Conservation (phyloP, 2,113 vertebrate species). For the Casuarius casuarius region DNA sequence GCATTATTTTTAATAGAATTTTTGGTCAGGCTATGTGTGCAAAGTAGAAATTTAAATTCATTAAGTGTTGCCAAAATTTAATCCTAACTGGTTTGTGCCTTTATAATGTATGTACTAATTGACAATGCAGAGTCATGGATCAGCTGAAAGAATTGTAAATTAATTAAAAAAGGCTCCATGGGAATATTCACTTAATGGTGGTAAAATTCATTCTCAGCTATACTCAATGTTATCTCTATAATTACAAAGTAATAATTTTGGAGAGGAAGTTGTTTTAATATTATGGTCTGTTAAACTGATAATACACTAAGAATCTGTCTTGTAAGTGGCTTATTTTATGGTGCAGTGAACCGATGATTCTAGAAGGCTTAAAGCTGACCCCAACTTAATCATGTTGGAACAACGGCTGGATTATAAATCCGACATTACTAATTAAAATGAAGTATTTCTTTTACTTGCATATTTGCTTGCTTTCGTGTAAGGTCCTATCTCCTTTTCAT, state of each 20-base stretch:
- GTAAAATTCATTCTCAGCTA: constrained; percentile 1
- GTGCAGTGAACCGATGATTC: constrained; percentile 20
- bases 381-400: constrained; percentile 14
- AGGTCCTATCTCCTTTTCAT: neutral
- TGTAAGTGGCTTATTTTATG: constrained; percentile 25
- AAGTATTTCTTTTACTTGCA: neutral
- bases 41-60: neutral
- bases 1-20: neutral
- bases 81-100: neutral
- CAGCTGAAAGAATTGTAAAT: neutral
- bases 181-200: neutral
- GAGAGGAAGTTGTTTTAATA: constrained; percentile 8
- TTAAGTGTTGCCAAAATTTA: neutral
- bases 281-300: constrained; percentile 26
- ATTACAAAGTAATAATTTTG: constrained; percentile 18
- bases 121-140: neutral
- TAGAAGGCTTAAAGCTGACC: constrained; percentile 13
- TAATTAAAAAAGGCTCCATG: neutral
- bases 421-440: neutral
- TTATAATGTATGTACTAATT: neutral
- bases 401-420: neutral
- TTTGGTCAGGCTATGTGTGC: neutral
- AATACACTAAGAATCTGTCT: neutral
- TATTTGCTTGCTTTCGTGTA: neutral
- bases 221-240: constrained; percentile 26